A percentile compares a stretch with the other conserved stretches of the same genome.
Evolutionary conservation across 1,140 invertebrate genomes (phyloP).

Genomic region (Aporrectodea caliginosa): DNA sequence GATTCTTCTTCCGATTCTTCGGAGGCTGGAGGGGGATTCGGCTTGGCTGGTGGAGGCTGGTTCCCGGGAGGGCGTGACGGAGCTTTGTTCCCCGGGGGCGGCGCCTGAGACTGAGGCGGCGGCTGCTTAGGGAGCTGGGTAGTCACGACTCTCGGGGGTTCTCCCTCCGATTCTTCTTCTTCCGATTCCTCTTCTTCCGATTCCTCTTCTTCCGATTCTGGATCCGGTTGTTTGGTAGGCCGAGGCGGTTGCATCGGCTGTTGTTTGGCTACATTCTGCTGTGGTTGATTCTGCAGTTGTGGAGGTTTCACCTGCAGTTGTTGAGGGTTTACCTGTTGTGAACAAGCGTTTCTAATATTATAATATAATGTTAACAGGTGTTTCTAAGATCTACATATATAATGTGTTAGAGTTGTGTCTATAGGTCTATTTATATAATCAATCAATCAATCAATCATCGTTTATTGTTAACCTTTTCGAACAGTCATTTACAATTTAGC

Average conservation of each 20-base stretch:
- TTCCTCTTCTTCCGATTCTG: conserved; percentile 10
- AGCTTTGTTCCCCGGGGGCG: too few species aligned
- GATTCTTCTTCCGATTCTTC: background rate
- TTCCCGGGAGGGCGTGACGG: background rate
- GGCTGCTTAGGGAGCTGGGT: background rate
- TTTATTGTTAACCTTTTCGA: too few species aligned
- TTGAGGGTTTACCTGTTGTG: too few species aligned
- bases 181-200: conserved; percentile 8
- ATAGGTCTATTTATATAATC: too few species aligned
- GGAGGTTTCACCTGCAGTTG: background rate
- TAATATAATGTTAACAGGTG: too few species aligned
- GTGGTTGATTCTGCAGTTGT: background rate
- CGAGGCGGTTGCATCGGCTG: background rate
- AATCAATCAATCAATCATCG: too few species aligned
- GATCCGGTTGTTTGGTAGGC: background rate
- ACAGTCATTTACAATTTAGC: too few species aligned
- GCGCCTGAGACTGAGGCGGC: background rate
- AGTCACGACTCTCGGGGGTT: too few species aligned
- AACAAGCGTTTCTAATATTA: too few species aligned
- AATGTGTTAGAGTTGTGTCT: too few species aligned
- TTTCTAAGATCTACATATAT: too few species aligned
- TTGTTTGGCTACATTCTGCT: background rate
- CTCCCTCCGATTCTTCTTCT: background rate
- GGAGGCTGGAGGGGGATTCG: background rate
- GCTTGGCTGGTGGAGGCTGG: background rate